Evolutionary conservation across 2,113 vertebrate species (phyloP), one percentile per base, ranked within the genome.

Genomic region (Epinephelus moara): DNA sequence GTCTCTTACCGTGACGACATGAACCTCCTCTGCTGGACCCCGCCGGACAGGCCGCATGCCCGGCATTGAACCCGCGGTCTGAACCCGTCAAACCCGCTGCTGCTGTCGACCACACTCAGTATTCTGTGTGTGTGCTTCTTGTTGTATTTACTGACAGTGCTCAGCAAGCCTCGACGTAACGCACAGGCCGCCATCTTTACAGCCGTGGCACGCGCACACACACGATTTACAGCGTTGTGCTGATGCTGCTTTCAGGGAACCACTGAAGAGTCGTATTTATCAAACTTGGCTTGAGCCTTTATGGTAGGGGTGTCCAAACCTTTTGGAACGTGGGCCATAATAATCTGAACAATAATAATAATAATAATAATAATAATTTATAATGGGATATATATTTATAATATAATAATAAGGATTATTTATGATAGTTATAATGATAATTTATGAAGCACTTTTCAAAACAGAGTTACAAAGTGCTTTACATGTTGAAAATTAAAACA

Each of bases 1-100:
- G 78, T 52, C 47, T 63, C 94, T 94, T 94, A 96, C 95, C 95
- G 94, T 91, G 95, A 95, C 45, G 95, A 95, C 93, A 96, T 94
- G 66, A 94, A 93, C 82, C 95, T 90, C 73, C 47, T 87, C 82
- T 88, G 95, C 74, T 93, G 95, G 7, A 86, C 61, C 1, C 47
- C 84, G 68, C 71, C 83, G 47, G 85, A 3, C 74, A 93, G 47
- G 0, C 91, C 89, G 25, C 95, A 95, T 17, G 87, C 70, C 47
- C 91, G 90, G 63, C 95, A 95, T 49, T 68, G 85, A 13, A 86
- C 11, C 82, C 85, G 87, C 0, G 85, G 82, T 66, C 85, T 91
- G 81, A 63, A 88, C 42, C 66, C 47, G 25, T 93, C 93, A 11
- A 89, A 70, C 11, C 82, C 82, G 37, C 82, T 61, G 68, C 77